Evolutionary conservation across 2,113 vertebrate genomes (phyloP).

Genomic region (Todiramphus saurophagus): DNA sequence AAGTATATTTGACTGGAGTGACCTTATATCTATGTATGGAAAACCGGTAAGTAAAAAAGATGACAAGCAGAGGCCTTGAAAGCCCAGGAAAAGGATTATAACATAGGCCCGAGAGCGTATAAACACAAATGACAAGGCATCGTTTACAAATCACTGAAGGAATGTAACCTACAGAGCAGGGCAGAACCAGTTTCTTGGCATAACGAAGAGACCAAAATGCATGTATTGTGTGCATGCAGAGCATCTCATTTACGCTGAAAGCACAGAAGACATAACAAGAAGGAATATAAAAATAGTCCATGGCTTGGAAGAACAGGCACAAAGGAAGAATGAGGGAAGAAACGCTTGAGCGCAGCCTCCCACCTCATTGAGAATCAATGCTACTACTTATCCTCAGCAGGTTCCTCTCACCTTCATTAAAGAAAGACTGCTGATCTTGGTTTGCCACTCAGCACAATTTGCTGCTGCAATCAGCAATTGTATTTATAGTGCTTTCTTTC

Average conservation of each 20-base stretch:
- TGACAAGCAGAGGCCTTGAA: not conserved
- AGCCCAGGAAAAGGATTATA: not conserved
- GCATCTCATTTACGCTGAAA: not conserved
- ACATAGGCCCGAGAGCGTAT: not conserved
- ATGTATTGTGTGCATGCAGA: rapidly evolving
- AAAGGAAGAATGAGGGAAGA: not conserved
- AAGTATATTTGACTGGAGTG: not conserved
- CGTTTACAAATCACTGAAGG: not conserved
- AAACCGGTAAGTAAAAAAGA: not conserved
- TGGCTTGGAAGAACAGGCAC: not conserved
- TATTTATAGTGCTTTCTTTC: not conserved
- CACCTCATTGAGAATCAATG: not conserved
- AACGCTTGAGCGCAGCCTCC: not conserved
- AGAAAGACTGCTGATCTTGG: not conserved
- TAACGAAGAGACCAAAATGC: not conserved
- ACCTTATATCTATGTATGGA: not conserved
- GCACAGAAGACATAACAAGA: not conserved
- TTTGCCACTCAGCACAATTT: not conserved
- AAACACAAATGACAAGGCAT: not conserved
- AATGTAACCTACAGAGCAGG: not conserved
- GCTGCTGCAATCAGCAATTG: not conserved
- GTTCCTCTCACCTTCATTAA: not conserved
- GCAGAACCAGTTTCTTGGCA: not conserved
- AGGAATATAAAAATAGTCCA: not conserved
- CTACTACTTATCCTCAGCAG: not conserved